Base-by-base conservation (phyloP, 64 coral and sea anemone species). In the Stichodactyla helianthus region DNA sequence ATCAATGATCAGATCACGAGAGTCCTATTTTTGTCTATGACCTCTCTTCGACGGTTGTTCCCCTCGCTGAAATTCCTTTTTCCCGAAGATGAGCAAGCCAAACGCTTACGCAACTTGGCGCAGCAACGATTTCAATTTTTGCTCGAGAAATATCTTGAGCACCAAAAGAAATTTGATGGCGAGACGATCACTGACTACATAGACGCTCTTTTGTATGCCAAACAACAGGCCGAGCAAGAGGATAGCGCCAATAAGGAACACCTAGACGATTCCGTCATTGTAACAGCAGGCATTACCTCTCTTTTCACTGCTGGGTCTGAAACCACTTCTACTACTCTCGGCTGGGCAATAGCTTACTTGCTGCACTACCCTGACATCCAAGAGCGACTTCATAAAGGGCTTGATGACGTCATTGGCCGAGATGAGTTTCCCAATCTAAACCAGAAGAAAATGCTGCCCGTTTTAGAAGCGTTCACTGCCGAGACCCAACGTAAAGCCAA, bases 151-250 rank as follows among this genome's bases (percentile, higher is more conserved):
- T 86, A 82, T 50, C 17, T 62, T 35, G 60, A 93, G 52, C 92
- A 93, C n/a, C 26, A 51, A 50, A 62, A 86, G 18, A 53, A 71
- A 6, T 89, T 89, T 54, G 59, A 89, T 18, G 52, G 35, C 4
- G 74, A 86, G 0, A 67, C 83, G 71, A 79, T 89, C 61, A 76
- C 50, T 59, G 92, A 93, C 23, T 58, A 86, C 51, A 83, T 82
- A 82, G 92, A 93, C 51, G 83, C 88, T 2, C 76, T 93, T 53
- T 51, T 93, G 27, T 86, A 86, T 20, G 58, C 87, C 58, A 93
- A 57, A 25, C 55, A 86, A 50, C 87, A 93, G 6, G 87, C 87
- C 77, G 92, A 93, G 62, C 27, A 86, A 1, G 87, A 93, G n/a
- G 87, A 86, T 44, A 55, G 35, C 9, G 31, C 50, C 4, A 70